These are phyloP conservation scores for Limnephilus lunatus DNA, from an alignment of 2,888 invertebrate genomes.

Conservation along the genomic window DNA sequence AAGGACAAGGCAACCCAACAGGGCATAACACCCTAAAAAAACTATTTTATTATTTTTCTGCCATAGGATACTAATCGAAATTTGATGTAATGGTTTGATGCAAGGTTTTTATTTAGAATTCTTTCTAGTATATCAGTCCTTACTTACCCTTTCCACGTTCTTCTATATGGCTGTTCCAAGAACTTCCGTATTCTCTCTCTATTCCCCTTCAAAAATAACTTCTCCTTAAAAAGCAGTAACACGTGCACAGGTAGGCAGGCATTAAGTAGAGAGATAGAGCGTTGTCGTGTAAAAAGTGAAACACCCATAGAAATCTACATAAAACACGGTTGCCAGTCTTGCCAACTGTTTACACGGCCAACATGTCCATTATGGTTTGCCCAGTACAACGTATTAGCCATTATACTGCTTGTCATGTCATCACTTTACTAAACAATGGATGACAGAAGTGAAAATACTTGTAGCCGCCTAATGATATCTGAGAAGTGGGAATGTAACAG, in stretches of 20 bases:
- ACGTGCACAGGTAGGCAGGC: neutral
- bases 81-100: neutral
- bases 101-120: neutral
- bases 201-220: neutral
- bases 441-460: constrained; percentile 54
- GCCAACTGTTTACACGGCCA: constrained; percentile 17
- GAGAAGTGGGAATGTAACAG: neutral
- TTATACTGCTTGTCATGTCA: constrained; percentile 40
- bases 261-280: neutral
- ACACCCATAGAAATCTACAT: constrained; percentile 17
- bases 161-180: neutral
- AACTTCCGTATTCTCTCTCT: neutral
- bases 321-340: constrained; percentile 11
- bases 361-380: constrained; percentile 21
- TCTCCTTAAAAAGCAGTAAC: neutral
- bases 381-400: neutral
- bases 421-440: constrained; percentile 46
- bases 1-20: too few relatives aligned
- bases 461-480: constrained; percentile 41
- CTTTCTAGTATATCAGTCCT: too few relatives aligned
- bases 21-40: too few relatives aligned
- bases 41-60: neutral
- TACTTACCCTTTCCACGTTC: too few relatives aligned
- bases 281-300: constrained; percentile 30
- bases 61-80: neutral